Evolutionary conservation across 2,797 vertebrate species (phyloP), one percentile per base, ranked within the genome.

Genomic region (Arnoldichthys spilopterus): DNA sequence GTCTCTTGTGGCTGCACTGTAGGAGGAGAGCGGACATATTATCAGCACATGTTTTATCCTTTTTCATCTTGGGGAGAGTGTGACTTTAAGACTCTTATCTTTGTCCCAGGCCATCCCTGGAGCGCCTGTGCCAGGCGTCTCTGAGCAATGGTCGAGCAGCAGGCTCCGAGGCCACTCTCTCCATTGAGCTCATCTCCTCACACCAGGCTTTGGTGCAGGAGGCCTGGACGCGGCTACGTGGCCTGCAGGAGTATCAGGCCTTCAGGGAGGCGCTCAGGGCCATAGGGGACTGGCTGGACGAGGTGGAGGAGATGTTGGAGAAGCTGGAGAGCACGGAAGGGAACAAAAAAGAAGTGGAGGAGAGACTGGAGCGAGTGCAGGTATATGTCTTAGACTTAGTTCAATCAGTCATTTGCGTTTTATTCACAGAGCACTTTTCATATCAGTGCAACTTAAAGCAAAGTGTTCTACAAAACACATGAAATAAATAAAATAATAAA

Each of bases 281-380:
- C 79, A 92, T 97, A 85, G 97, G 96, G 95, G 89, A 94, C 30
- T 97, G 97, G 95, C 90, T 98, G 68, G 95, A 94, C 85, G 94
- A 94, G 24, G 91, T 96, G 78, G 96, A 98, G 69, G 94, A 95
- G 84, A 94, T 91, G 69, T 83, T 99, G 85, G 92, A 91, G 9
- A 89, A 90, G 4, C 93, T 95, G 1, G 94, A 98, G 86, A 95
- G 94, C 90, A 97, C 96, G 1, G 81, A 93, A 47, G 98, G 98
- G n/a, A 94, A 89, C 84, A 98, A 96, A 90, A 92, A 90, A 47
- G 87, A 92, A 12, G 78, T 99, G 82, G 96, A 98, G 87, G 93
- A 90, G 82, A 93, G 94, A 45, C 90, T 97, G 80, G 86, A 93
- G 51, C 92, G 94, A 76, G 92, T 98, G 81, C 97, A 99, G 96